A percentile compares a stretch with the other conserved stretches of the same genome.
phyloP scores from a whole-genome alignment of 2,113 vertebrate genomes.

The Onychostoma macrolepis region DNA sequence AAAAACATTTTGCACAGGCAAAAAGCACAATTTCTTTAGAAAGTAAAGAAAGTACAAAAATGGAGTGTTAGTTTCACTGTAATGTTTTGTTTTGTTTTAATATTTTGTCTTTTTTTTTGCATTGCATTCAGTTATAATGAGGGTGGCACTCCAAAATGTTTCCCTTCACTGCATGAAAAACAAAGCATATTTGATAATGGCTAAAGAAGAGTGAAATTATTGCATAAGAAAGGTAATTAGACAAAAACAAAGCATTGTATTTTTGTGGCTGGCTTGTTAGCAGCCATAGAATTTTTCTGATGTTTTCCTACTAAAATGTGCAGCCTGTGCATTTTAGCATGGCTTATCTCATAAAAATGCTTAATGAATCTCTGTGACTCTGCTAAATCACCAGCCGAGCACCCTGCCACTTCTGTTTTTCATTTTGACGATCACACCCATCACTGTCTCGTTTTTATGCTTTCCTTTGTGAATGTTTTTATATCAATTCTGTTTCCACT shows the following conservation, averaged over 20 bases:
- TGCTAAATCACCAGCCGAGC: conserved; percentile 54
- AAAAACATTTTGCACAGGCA: neutral
- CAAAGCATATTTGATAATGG: neutral
- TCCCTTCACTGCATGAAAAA: neutral
- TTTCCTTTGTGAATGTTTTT: conserved; percentile 34
- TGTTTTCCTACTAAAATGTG: conserved; percentile 32
- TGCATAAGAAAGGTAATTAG: neutral
- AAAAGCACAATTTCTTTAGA: neutral
- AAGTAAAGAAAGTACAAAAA: neutral
- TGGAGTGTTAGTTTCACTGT: neutral
- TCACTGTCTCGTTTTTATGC: conserved; percentile 51
- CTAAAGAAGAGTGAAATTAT: neutral
- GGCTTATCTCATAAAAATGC: conserved; percentile 51
- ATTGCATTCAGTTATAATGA: neutral
- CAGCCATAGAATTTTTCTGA: neutral
- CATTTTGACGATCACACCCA: conserved; percentile 56
- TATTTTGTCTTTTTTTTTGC: neutral
- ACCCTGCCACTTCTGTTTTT: conserved; percentile 44
- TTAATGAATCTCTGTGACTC: conserved; percentile 55
- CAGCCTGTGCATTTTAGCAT: conserved; percentile 43
- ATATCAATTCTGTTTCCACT: conserved; percentile 10
- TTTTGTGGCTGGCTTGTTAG: neutral
- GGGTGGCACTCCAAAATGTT: neutral
- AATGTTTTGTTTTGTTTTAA: neutral
- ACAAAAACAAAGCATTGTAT: neutral